Evolutionary conservation across 2,888 invertebrate species (phyloP).

Genomic region (Pseudococcus longispinus): DNA sequence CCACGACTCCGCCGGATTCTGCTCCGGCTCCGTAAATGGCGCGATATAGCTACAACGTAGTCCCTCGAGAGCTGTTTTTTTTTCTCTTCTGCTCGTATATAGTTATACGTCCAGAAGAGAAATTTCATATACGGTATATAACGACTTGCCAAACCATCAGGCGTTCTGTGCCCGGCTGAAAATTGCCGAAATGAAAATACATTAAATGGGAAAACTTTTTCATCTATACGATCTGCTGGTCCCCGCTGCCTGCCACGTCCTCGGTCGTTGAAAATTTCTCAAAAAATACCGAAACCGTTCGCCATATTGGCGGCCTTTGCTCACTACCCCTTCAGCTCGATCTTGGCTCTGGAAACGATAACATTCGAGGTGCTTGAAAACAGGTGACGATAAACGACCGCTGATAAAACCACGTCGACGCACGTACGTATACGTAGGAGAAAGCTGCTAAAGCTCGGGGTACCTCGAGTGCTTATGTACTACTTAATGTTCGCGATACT

Average conservation of each 20-base stretch:
- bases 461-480: slow-evolving; percentile 20
- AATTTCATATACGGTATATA: slow-evolving; percentile 12
- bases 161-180: neutral
- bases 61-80: neutral
- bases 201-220: slow-evolving; percentile 44
- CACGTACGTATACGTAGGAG: neutral
- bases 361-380: slow-evolving; percentile 47
- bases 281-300: neutral
- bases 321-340: neutral
- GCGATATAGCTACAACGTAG: neutral
- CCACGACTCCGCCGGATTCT: too few species aligned
- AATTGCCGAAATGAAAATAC: slow-evolving; percentile 34
- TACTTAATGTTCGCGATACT: slow-evolving; percentile 45
- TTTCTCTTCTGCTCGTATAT: neutral
- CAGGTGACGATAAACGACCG: slow-evolving; percentile 50
- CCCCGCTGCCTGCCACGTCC: neutral
- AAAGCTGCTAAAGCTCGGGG: slow-evolving; percentile 2
- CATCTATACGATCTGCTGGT: neutral
- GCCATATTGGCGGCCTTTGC: slow-evolving; percentile 20
- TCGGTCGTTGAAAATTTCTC: neutral
- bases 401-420: slow-evolving; percentile 32
- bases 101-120: neutral
- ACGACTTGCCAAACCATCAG: slow-evolving; percentile 19
- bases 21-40: neutral
- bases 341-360: neutral